phyloP scores from a whole-genome alignment of 2,888 invertebrate genomes.

The Urechis unicinctus region DNA sequence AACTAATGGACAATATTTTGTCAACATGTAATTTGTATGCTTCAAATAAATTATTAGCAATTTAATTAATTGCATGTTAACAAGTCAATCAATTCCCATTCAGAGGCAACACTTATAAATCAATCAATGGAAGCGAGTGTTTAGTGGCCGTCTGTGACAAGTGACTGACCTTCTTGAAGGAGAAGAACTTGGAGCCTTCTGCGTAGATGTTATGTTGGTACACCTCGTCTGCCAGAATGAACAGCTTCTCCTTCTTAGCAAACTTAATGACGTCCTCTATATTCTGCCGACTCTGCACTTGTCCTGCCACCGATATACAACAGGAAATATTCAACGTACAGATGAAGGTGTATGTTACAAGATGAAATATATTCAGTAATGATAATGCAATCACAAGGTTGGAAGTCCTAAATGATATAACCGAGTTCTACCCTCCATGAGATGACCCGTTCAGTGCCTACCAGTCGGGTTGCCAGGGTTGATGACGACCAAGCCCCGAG shows the following conservation, averaged over 20 bases:
- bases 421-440: too few relatives aligned
- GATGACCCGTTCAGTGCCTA: too few relatives aligned
- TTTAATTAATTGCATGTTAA: too few relatives aligned
- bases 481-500: constrained; percentile 85
- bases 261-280: constrained; percentile 88
- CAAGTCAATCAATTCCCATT: too few relatives aligned
- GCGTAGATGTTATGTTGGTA: constrained; percentile 97
- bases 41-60: too few relatives aligned
- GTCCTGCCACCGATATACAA: constrained; percentile 40
- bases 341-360: not conserved
- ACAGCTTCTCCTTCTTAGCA: constrained; percentile 75
- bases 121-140: too few relatives aligned
- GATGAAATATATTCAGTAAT: not conserved
- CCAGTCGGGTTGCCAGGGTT: constrained; percentile 99
- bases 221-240: constrained; percentile 61
- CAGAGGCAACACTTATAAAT: too few relatives aligned
- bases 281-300: constrained; percentile 78
- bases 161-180: constrained; percentile 80
- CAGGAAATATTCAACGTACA: not conserved
- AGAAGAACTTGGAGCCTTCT: constrained; percentile 76
- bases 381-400: not conserved
- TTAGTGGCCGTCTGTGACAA: too few relatives aligned
- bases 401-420: too few relatives aligned
- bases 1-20: too few relatives aligned
- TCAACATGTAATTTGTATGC: too few relatives aligned